These are phyloP conservation scores for Drosophila peninsularis DNA, from an alignment of 2,888 invertebrate species.

Conservation along the genomic window DNA sequence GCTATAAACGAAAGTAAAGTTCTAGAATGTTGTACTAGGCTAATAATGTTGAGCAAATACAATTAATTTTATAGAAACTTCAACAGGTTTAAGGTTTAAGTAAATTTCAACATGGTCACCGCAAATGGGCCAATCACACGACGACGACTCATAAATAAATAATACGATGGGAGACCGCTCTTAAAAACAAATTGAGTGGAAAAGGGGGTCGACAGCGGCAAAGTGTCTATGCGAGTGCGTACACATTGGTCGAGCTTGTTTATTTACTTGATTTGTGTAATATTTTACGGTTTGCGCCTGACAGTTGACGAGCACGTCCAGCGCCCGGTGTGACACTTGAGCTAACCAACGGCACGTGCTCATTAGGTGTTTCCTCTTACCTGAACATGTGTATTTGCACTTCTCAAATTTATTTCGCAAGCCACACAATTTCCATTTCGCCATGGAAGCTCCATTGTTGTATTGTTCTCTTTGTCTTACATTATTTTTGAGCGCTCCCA, in stretches of 20 bases:
- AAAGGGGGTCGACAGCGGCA: slow-evolving; percentile 46
- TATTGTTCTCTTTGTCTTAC: slow-evolving; percentile 8
- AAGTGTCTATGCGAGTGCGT: slow-evolving; percentile 58
- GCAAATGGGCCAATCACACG: slow-evolving; percentile 10
- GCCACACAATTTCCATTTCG: slow-evolving; percentile 24
- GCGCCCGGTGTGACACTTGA: background rate
- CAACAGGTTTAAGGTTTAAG: background rate
- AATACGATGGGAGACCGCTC: slow-evolving; percentile 47
- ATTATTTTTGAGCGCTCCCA: background rate
- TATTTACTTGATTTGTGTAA: slow-evolving; percentile 56
- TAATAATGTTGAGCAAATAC: background rate
- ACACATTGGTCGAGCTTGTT: slow-evolving; percentile 55
- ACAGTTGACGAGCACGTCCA: background rate
- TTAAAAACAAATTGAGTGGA: slow-evolving; percentile 65
- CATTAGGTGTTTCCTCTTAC: slow-evolving; percentile 25
- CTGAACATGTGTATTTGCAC: slow-evolving; percentile 11
- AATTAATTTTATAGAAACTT: background rate
- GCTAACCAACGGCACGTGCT: slow-evolving; percentile 29
- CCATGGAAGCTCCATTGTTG: slow-evolving; percentile 31
- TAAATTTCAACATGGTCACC: slow-evolving; percentile 5
- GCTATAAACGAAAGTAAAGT: background rate
- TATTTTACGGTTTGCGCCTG: slow-evolving; percentile 25
- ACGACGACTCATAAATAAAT: slow-evolving; percentile 60
- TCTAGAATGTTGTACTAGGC: background rate
- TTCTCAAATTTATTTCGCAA: slow-evolving; percentile 10